Evolutionary conservation across 2,888 invertebrate species (phyloP).

Genomic region (Drosophila recens): DNA sequence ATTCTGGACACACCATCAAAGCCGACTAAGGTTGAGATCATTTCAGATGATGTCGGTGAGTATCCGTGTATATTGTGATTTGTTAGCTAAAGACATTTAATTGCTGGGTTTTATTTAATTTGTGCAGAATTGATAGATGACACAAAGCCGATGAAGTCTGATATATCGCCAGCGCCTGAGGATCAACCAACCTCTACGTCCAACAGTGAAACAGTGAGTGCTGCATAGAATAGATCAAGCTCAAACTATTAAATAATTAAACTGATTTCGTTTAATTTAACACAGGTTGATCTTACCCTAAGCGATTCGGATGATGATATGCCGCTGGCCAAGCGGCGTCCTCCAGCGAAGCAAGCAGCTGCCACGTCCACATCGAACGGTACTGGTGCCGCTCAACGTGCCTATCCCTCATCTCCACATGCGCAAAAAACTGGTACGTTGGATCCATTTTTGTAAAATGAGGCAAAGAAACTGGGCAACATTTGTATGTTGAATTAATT

Average conservation of each 20-base stretch:
- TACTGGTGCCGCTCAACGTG: conserved; percentile 68
- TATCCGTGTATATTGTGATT: conserved; percentile 21
- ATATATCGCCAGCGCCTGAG: conserved; percentile 68
- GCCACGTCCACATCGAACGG: conserved; percentile 76
- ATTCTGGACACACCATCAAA: conserved; percentile 86
- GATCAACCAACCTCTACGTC: conserved; percentile 85
- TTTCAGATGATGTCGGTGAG: conserved; percentile 91
- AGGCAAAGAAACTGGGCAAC: conserved; percentile 42
- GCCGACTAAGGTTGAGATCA: conserved; percentile 89
- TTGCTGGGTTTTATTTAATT: neutral
- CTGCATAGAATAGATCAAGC: neutral
- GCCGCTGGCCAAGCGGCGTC: conserved; percentile 88
- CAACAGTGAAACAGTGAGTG: conserved; percentile 84
- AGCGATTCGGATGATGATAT: conserved; percentile 91
- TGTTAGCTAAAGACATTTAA: neutral
- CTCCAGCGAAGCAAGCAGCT: conserved; percentile 78
- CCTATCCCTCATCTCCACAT: conserved; percentile 67
- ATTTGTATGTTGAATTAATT: conserved; percentile 34
- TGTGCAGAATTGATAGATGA: conserved; percentile 81
- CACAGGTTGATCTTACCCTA: conserved; percentile 89
- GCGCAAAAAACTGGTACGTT: conserved; percentile 84
- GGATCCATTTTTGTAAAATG: conserved; percentile 82
- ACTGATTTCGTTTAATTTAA: neutral
- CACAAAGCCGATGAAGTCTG: conserved; percentile 78
- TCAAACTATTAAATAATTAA: neutral